Base-by-base conservation (phyloP, 2,888 invertebrate species). In the Megaustenia siamemsis region DNA sequence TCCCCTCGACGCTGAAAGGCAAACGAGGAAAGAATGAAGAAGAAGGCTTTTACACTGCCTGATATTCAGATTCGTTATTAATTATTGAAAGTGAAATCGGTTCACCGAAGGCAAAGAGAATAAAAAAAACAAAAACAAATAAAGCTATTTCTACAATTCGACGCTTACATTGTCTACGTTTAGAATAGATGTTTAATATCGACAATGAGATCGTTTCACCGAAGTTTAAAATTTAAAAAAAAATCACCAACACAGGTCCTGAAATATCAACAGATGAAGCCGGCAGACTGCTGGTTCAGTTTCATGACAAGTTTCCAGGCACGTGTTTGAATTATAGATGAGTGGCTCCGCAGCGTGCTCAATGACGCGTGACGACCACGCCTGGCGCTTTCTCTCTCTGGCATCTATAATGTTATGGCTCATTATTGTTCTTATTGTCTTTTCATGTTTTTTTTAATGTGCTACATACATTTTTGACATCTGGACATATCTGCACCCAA, bases 341-440 rank as follows among this genome's bases (percentile, higher is more conserved):
- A 73, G 73, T n/a, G 49, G 32, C 18, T 49, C 24, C 32, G 49
- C 49, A 73, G 2, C 5, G 5, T 73, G 49, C 49, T 28, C 49
- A 73, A 6, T 49, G 49, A 32, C 18, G 73, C 73, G 73, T 18
- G 21, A 49, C 73, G 35, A n/a, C 76, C 21, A 68, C 68, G 40
- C 66, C 76, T 38, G 12, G 56, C 43, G n/a, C 79, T 77, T 71
- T 75, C 76, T 75, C 77, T 66, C 21, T 53, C 66, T 69, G 56
- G 40, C 28, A 32, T 73, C 56, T 45, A 71, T 68, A 35, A 53
- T n/a, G 24, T 53, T 45, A 63, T 40, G 32, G 60, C 38, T 38
- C 63, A 71, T 24, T 24, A 66, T 32, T 40, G 28, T 75, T 43
- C 32, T 53, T 76, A 21, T 76, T 45, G 32, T 56, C 32, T 12